phyloP scores from a whole-genome alignment of 2,113 vertebrate genomes.

The Circaetus gallicus region DNA sequence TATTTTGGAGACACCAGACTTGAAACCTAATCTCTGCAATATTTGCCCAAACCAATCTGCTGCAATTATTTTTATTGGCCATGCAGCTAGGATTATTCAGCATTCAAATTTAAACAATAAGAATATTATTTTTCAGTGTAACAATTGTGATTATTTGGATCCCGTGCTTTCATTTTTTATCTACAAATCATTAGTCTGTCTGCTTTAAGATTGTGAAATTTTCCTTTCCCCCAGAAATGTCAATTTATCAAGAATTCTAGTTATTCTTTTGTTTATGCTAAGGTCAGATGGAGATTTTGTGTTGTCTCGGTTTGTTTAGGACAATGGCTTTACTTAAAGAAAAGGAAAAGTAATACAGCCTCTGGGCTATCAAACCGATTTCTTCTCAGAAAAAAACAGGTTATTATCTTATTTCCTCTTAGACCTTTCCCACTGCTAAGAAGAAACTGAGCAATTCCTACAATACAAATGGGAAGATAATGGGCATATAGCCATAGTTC shows the following conservation, averaged over 20 bases:
- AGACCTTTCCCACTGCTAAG: not conserved
- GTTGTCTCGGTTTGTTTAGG: not conserved
- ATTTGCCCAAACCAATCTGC: not conserved
- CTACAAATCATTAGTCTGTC: not conserved
- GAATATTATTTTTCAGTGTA: not conserved
- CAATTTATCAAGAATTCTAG: not conserved
- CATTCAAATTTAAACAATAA: not conserved
- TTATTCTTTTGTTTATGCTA: not conserved
- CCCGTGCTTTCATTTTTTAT: fast-evolving
- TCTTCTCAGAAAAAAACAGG: fast-evolving
- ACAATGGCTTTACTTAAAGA: not conserved
- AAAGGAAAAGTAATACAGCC: not conserved
- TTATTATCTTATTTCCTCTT: not conserved
- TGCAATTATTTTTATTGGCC: not conserved
- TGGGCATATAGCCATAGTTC: not conserved
- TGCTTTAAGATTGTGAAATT: not conserved
- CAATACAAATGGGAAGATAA: not conserved
- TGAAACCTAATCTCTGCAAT: not conserved
- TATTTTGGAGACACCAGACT: not conserved
- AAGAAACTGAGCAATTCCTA: not conserved
- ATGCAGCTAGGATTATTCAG: not conserved
- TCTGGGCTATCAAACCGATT: not conserved
- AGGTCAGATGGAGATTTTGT: not conserved
- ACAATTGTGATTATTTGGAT: not conserved
- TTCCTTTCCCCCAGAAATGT: not conserved